Conservation (phyloP, 2,797 vertebrate species). For the Fringilla coelebs region DNA sequence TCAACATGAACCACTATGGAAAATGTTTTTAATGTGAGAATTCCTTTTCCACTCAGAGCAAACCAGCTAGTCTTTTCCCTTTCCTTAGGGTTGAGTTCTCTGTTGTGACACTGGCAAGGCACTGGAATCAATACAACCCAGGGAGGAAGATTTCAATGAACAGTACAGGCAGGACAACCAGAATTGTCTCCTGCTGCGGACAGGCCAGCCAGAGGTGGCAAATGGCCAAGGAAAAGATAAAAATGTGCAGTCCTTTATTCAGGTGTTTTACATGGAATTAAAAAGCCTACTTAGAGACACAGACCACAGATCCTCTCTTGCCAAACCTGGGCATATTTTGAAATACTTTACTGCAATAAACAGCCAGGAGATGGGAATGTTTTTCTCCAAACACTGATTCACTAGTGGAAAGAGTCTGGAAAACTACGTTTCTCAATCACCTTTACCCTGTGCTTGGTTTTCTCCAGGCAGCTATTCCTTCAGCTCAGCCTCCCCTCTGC, state of each 20-base stretch:
- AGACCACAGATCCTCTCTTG: not conserved
- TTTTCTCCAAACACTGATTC: slow-evolving; percentile 32
- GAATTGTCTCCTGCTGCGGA: not conserved
- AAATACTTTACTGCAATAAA: not conserved
- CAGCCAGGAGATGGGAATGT: not conserved
- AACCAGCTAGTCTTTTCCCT: slow-evolving; percentile 25
- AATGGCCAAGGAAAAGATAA: not conserved
- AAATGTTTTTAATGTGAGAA: slow-evolving; percentile 66
- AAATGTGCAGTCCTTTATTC: not conserved
- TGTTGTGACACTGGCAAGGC: not conserved
- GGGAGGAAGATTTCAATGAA: not conserved
- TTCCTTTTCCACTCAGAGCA: slow-evolving; percentile 59
- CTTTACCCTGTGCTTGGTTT: not conserved
- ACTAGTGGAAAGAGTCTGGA: slow-evolving; percentile 10
- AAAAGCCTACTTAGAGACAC: not conserved
- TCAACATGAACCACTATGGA: slow-evolving; percentile 58
- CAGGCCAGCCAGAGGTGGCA: not conserved
- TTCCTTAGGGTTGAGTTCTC: slow-evolving; percentile 38
- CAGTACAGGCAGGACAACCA: not conserved
- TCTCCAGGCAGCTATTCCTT: slow-evolving; percentile 29
- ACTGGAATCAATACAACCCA: not conserved
- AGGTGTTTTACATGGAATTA: not conserved
- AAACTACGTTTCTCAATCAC: not conserved
- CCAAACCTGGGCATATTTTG: not conserved
- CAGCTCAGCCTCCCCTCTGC: slow-evolving; percentile 19